Base-by-base conservation (phyloP, 2,113 vertebrate genomes). In the Ptilorrhoa leucosticta region DNA sequence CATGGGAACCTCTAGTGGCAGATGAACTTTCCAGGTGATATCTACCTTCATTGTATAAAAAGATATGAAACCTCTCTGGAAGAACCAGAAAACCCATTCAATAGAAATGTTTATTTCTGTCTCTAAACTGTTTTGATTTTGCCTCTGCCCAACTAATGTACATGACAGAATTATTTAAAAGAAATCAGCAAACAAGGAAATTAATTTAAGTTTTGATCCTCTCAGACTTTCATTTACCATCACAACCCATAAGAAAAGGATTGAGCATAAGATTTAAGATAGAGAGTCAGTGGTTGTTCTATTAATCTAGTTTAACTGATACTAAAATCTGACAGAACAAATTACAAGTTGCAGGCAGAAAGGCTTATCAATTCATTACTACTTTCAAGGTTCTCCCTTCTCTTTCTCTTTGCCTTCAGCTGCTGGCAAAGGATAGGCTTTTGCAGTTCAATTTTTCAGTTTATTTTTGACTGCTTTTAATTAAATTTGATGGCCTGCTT, bases 401-500 rank as follows among this genome's bases (percentile, higher is more conserved):
- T 93, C 35, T 95, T 96, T 94, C 89, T 89, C 93, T 96, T 95
- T 97, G 96, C 97, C 60, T 97, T 97, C 94, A 97, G 96, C 95
- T 96, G 66, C 91, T 97, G 96, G 97, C 93, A 97, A 97, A 98
- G 95, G 94, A 97, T 93, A 95, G 94, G 51, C 76, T 97, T 98
- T 97, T 97, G 95, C 94, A 96, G 94, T 97, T 97, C 95, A 97
- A 96, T 98, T 98, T 98, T 98, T 98, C 96, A 96, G 96, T 98
- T 98, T 98, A 97, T 98, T 98, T 98, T 98, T 97, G 97, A 98
- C 96, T 94, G 96, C 97, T 98, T 98, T 98, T 98, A 98, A 98
- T 98, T 98, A 98, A 98, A 98, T 98, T 97, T 98, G 97, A 98
- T 98, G 92, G 96, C 92, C 94, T 97, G 90, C 95, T 97, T 97